Evolutionary conservation across 2,113 vertebrate genomes (phyloP).

Genomic region (Chaenogobius annularis): DNA sequence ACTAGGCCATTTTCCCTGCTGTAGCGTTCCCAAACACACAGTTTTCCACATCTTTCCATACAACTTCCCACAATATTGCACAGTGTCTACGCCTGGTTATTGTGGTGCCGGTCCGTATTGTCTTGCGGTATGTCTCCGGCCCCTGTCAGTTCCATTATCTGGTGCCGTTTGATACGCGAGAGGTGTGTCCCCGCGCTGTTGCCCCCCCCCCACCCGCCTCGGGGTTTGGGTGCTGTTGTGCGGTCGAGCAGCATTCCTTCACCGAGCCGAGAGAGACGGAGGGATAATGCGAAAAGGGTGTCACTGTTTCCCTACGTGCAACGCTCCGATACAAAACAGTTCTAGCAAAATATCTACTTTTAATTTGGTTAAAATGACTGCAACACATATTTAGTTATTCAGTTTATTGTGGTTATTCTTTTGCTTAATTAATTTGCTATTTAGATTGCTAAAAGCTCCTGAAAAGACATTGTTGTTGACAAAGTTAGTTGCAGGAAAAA

Average conservation of each 20-base stretch:
- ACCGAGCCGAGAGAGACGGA: background rate
- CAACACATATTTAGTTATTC: too few species aligned
- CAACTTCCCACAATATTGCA: background rate
- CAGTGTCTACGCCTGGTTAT: background rate
- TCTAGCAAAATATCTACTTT: too few species aligned
- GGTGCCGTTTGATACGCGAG: slow-evolving; percentile 24
- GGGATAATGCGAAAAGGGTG: slow-evolving; percentile 44
- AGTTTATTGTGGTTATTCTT: too few species aligned
- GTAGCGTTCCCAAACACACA: too few species aligned
- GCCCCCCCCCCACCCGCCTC: slow-evolving; percentile 13
- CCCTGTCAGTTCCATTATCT: slow-evolving; percentile 26
- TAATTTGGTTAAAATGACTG: too few species aligned
- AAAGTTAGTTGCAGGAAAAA: too few species aligned
- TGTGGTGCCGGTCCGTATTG: slow-evolving; percentile 4
- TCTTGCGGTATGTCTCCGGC: slow-evolving; percentile 15
- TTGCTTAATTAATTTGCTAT: too few species aligned
- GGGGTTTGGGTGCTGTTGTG: slow-evolving; percentile 37
- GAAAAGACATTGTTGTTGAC: too few species aligned
- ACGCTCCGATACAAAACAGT: background rate
- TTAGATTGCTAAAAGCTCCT: too few species aligned
- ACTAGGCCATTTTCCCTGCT: too few species aligned
- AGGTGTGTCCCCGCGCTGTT: slow-evolving; percentile 25
- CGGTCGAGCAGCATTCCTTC: slow-evolving; percentile 55
- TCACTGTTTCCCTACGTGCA: slow-evolving; percentile 5
- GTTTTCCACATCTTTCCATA: background rate